phyloP scores from a whole-genome alignment of 2,797 vertebrate species.

The Cossypha polioptera region DNA sequence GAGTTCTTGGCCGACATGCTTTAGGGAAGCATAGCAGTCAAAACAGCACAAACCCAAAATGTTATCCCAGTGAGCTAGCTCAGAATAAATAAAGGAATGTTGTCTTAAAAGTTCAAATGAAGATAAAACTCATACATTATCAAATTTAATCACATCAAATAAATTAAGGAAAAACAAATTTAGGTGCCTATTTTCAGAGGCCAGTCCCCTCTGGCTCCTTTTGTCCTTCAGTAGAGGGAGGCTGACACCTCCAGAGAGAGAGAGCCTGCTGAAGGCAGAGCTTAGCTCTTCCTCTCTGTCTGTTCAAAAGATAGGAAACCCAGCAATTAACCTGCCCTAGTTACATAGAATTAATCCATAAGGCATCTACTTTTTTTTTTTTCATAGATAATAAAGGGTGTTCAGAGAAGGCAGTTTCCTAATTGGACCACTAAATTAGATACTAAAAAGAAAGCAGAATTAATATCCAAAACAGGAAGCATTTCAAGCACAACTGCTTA shows the following conservation, averaged over 20 bases:
- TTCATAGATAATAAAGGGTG: not conserved
- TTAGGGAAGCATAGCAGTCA: not conserved
- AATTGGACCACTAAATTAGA: not conserved
- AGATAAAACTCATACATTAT: not conserved
- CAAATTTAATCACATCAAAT: not conserved
- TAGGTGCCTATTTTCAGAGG: not conserved
- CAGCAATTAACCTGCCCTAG: not conserved
- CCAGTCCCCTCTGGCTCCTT: not conserved
- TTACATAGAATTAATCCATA: not conserved
- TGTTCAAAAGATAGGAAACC: not conserved
- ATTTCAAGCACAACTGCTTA: not conserved
- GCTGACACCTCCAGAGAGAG: not conserved
- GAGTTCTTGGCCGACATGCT: not conserved
- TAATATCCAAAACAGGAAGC: not conserved
- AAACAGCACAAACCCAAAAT: not conserved
- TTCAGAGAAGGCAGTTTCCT: not conserved
- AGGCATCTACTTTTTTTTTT: not conserved
- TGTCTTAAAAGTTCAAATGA: not conserved
- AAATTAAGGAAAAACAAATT: not conserved
- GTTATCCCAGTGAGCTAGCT: not conserved
- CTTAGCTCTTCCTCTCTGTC: not conserved
- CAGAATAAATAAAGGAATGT: not conserved
- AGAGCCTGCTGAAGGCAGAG: not conserved
- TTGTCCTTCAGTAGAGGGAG: not conserved
- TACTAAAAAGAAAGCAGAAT: not conserved